These are phyloP conservation scores for Bactericera cockerelli DNA, from an alignment of 1,140 invertebrate species.

Conservation along the genomic window DNA sequence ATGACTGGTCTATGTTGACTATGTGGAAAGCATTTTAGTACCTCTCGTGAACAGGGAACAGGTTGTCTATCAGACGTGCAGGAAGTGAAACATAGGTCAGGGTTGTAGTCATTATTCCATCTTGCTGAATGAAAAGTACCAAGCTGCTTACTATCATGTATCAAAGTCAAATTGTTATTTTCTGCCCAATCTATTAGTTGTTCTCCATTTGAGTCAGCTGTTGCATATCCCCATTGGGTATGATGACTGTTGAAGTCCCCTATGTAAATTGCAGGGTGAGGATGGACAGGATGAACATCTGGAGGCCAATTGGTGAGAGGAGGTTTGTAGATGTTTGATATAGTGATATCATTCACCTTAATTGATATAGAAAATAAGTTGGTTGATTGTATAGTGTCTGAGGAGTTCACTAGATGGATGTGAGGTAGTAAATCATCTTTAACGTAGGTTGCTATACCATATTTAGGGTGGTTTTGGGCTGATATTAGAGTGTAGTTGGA, in stretches of 20 bases:
- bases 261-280: not conserved
- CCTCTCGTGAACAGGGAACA: not conserved
- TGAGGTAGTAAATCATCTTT: not conserved
- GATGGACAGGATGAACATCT: no score
- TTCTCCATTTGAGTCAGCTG: not conserved
- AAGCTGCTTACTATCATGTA: slow-evolving; percentile 12
- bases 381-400: no score
- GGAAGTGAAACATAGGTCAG: slow-evolving; percentile 12
- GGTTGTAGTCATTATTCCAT: slow-evolving; percentile 4
- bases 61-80: not conserved
- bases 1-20: slow-evolving; percentile 12
- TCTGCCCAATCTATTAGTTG: not conserved
- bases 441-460: slow-evolving; percentile 5
- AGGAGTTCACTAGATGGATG: no score
- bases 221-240: not conserved
- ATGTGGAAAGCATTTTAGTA: slow-evolving; percentile 1
- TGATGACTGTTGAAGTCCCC: slow-evolving; percentile 1
- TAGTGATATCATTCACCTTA: no score
- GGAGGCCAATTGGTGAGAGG: no score
- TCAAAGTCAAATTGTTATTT: not conserved
- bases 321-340: no score
- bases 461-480: not conserved
- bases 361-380: no score
- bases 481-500: not conserved
- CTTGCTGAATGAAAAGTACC: slow-evolving; percentile 11